Evolutionary conservation across 1,140 invertebrate genomes (phyloP).

Genomic region (Agraylea sexmaculata): DNA sequence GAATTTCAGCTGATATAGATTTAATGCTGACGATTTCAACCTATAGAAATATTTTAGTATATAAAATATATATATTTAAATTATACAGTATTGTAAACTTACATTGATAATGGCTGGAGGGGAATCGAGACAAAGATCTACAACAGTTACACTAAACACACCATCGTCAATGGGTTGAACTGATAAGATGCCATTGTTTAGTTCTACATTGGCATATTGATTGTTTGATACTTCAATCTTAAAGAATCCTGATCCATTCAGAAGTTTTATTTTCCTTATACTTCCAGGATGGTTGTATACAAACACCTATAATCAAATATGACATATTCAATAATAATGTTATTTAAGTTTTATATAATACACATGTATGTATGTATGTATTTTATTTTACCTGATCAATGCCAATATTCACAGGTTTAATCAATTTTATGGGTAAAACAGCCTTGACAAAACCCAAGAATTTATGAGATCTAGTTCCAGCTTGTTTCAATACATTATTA

Average conservation of each 20-base stretch:
- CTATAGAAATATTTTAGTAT: neutral
- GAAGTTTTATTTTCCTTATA: conserved; percentile 5
- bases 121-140: conserved; percentile 15
- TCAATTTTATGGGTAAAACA: no score
- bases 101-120: conserved; percentile 9
- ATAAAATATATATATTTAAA: no score
- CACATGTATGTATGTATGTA: no score
- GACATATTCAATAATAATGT: no score
- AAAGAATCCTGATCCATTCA: conserved; percentile 16
- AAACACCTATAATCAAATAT: conserved; percentile 16
- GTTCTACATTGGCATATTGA: neutral
- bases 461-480: no score
- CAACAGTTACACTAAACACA: conserved; percentile 5
- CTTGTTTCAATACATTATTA: no score
- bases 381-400: no score
- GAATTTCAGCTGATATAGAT: conserved; percentile 13
- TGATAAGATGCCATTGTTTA: conserved; percentile 9
- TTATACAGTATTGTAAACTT: no score
- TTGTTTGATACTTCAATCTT: conserved; percentile 3
- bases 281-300: conserved; percentile 9
- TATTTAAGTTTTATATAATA: no score
- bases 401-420: no score
- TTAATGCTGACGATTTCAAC: conserved; percentile 8
- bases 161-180: conserved; percentile 15
- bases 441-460: no score